phyloP scores from a whole-genome alignment of 2,888 invertebrate genomes.

The Agapostemon virescens region DNA sequence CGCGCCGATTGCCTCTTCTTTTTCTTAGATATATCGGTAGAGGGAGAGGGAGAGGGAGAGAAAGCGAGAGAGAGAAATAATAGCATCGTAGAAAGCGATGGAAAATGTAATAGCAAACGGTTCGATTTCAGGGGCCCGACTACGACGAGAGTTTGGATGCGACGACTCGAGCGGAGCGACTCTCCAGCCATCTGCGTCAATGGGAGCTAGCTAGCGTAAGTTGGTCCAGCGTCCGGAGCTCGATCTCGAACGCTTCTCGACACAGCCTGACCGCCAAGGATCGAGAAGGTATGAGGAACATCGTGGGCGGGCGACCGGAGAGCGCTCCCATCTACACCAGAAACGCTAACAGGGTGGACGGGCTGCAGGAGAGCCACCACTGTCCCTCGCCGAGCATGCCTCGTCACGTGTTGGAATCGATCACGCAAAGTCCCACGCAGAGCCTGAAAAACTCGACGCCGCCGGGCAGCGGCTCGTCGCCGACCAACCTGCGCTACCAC shows the following conservation, averaged over 20 bases:
- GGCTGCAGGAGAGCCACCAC: conserved; percentile 73
- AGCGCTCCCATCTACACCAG: conserved; percentile 76
- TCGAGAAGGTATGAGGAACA: conserved; percentile 77
- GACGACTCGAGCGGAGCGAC: conserved; percentile 85
- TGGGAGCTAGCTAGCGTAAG: conserved; percentile 88
- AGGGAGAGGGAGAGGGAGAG: not conserved
- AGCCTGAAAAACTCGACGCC: conserved; percentile 72
- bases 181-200: conserved; percentile 86
- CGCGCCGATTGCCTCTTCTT: not conserved
- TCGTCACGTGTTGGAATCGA: conserved; percentile 77
- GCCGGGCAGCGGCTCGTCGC: conserved; percentile 68
- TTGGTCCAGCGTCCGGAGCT: conserved; percentile 72
- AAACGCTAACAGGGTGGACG: conserved; percentile 76
- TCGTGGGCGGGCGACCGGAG: conserved; percentile 77
- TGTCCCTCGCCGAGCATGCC: conserved; percentile 76
- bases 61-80: not conserved
- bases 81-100: too few relatives aligned
- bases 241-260: conserved; percentile 62
- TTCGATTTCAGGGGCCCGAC: conserved; percentile 86
- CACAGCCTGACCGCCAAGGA: conserved; percentile 73
- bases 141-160: conserved; percentile 89
- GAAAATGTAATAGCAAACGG: not conserved
- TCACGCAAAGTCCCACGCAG: conserved; percentile 78
- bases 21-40: too few relatives aligned
- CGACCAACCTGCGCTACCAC: conserved; percentile 70